phyloP scores from a whole-genome alignment of 2,113 vertebrate genomes.

The Pipra filicauda region DNA sequence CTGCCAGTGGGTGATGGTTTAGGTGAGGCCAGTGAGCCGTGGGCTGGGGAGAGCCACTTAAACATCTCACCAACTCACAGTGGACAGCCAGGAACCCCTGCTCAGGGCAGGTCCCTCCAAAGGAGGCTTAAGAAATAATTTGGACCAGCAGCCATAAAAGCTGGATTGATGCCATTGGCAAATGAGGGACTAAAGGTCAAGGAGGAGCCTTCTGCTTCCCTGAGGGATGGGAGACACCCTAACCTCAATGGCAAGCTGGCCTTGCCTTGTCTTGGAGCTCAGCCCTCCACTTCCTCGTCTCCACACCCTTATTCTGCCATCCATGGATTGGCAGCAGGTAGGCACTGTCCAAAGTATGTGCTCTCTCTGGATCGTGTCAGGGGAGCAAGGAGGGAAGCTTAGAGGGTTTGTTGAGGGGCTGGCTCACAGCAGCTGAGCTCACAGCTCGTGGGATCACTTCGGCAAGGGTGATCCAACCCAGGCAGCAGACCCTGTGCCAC shows the following conservation, averaged over 20 bases:
- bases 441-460: not conserved
- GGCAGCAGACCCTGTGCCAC: not conserved
- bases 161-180: not conserved
- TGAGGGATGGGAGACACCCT: not conserved
- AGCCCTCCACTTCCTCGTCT: not conserved
- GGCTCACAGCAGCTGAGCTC: not conserved
- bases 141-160: not conserved
- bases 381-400: not conserved
- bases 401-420: not conserved
- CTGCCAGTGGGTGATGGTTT: not conserved
- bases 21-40: not conserved
- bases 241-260: not conserved
- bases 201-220: not conserved
- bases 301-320: not conserved
- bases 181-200: conserved; percentile 35
- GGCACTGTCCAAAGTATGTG: not conserved
- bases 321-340: not conserved
- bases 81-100: not conserved
- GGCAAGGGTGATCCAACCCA: not conserved
- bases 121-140: not conserved
- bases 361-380: not conserved
- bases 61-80: accelerated
- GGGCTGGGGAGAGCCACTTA: not conserved
- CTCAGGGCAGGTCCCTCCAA: not conserved
- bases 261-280: not conserved